Percentiles rank a stretch among this genome's conserved stretches.
Conservation (phyloP, 53 echinoderm and acorn worm genomes). For the Apostichopus leukothele region DNA sequence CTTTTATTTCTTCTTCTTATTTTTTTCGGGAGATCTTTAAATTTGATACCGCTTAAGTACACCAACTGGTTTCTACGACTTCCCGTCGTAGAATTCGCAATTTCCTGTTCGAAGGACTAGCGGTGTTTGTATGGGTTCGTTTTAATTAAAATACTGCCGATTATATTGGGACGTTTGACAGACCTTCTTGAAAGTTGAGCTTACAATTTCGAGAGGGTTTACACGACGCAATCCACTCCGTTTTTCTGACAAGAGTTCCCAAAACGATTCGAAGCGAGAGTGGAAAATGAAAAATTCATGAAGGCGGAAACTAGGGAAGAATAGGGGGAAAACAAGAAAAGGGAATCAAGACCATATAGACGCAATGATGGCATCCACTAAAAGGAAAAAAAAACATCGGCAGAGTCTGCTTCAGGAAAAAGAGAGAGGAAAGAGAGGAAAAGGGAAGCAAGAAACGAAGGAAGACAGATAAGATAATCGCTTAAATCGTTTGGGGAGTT, state of each 20-base stretch:
- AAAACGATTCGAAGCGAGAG: slow-evolving; percentile 24
- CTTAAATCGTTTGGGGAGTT: slow-evolving; percentile 27
- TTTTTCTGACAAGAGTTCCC: slow-evolving; percentile 36
- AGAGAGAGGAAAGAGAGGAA: neutral
- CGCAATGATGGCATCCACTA: neutral
- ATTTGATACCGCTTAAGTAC: slow-evolving; percentile 51
- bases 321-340: neutral
- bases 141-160: slow-evolving; percentile 47
- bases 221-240: slow-evolving; percentile 43
- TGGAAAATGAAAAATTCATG: slow-evolving; percentile 54
- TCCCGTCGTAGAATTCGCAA: slow-evolving; percentile 48
- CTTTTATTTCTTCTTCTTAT: slow-evolving; percentile 39
- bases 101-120: slow-evolving; percentile 43
- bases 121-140: slow-evolving; percentile 33
- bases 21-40: slow-evolving; percentile 25
- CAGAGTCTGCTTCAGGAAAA: neutral
- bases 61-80: slow-evolving; percentile 48
- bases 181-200: slow-evolving; percentile 44
- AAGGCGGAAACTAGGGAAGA: slow-evolving; percentile 32
- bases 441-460: slow-evolving; percentile 14
- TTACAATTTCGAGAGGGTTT: slow-evolving; percentile 41
- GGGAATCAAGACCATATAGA: neutral
- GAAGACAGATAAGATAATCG: slow-evolving; percentile 37
- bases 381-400: neutral
- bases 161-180: slow-evolving; percentile 43